A percentile compares a stretch with the other conserved stretches of the same genome.
These are phyloP conservation scores for Hippopotamus amphibius DNA, from an alignment of 2,113 vertebrate genomes.

Conservation along the genomic window DNA sequence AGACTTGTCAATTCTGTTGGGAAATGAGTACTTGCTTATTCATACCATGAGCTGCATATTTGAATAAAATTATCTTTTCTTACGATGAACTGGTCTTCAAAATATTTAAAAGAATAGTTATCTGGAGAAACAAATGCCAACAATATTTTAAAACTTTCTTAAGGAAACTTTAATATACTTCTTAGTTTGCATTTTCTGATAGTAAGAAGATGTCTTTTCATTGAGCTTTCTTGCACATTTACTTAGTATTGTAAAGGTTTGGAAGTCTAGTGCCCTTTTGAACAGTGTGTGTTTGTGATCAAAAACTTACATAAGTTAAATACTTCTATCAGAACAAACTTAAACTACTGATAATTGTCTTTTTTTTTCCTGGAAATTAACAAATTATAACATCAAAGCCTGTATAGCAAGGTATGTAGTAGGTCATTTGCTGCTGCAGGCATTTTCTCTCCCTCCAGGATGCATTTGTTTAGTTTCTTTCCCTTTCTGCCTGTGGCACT, in stretches of 20 bases:
- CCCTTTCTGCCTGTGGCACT: constrained; percentile 91
- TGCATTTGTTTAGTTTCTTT: constrained; percentile 94
- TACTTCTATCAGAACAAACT: constrained; percentile 84
- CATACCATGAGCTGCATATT: constrained; percentile 73
- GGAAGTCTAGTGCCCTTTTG: constrained; percentile 78
- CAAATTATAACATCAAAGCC: constrained; percentile 88
- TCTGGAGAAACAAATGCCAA: constrained; percentile 65
- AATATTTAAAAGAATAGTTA: constrained; percentile 73
- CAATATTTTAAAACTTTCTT: constrained; percentile 61
- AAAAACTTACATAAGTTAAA: constrained; percentile 85
- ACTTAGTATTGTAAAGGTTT: constrained; percentile 71
- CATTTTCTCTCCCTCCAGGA: constrained; percentile 90
- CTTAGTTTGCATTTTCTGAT: constrained; percentile 67
- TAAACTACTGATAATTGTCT: constrained; percentile 85
- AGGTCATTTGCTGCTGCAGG: constrained; percentile 91
- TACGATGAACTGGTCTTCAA: constrained; percentile 72
- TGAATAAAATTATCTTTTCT: constrained; percentile 81
- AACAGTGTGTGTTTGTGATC: constrained; percentile 83
- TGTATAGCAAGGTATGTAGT: constrained; percentile 86
- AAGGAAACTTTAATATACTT: constrained; percentile 59
- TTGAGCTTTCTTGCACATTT: constrained; percentile 78
- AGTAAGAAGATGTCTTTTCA: constrained; percentile 70
- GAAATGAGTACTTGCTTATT: constrained; percentile 79
- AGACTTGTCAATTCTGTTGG: constrained; percentile 72
- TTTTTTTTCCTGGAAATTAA: constrained; percentile 85